These are phyloP conservation scores for Cryptosula pallasiana DNA, from an alignment of 2,888 invertebrate genomes.

Conservation along the genomic window DNA sequence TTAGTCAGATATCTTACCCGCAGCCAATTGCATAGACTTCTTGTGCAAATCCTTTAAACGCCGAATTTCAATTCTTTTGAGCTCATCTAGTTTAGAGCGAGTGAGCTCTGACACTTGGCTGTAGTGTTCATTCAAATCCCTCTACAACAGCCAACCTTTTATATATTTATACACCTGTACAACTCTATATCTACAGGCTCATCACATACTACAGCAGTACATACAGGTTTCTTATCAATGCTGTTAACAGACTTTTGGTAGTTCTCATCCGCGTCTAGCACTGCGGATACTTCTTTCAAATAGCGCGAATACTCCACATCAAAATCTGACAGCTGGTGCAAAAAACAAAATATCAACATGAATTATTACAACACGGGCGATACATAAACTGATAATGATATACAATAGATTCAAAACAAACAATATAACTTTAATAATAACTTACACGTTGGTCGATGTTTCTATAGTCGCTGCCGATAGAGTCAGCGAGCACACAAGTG, in stretches of 20 bases:
- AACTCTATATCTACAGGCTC: too few species aligned
- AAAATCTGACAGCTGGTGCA: background rate
- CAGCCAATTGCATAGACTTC: background rate
- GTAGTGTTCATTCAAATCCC: slow-evolving; percentile 64
- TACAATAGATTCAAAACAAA: too few species aligned
- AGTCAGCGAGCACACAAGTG: too few species aligned
- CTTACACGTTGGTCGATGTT: too few species aligned
- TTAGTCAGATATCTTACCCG: slow-evolving; percentile 5
- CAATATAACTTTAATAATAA: too few species aligned
- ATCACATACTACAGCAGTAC: too few species aligned
- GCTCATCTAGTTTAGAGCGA: slow-evolving; percentile 80
- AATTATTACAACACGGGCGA: too few species aligned
- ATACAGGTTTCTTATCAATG: background rate
- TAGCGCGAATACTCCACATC: slow-evolving; percentile 69
- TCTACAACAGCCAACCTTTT: too few species aligned
- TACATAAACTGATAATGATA: too few species aligned
- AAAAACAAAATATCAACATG: too few species aligned
- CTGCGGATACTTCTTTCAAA: slow-evolving; percentile 62
- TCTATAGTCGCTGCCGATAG: too few species aligned
- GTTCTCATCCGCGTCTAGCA: background rate
- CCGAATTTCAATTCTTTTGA: slow-evolving; percentile 81
- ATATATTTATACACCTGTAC: too few species aligned
- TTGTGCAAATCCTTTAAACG: slow-evolving; percentile 65
- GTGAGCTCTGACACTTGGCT: slow-evolving; percentile 84
- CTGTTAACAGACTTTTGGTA: background rate